A percentile compares a stretch with the other conserved stretches of the same genome.
Conservation (phyloP, 1,140 invertebrate genomes). For the Macrocentrus cingulum region DNA sequence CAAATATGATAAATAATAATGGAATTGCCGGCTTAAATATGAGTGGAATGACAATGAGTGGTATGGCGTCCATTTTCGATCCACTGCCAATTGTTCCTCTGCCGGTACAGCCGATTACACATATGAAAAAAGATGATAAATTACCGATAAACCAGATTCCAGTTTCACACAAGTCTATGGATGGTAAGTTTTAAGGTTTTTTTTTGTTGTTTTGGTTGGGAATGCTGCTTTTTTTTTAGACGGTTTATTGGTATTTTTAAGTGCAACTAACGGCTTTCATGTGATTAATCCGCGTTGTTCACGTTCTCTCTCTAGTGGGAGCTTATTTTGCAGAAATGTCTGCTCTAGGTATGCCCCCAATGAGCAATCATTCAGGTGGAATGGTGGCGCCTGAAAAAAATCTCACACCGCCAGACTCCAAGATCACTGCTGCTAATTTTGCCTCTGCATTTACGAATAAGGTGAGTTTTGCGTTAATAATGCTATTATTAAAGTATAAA, state of each 20-base stretch:
- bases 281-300: slow-evolving; percentile 41
- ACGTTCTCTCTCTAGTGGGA: slow-evolving; percentile 47
- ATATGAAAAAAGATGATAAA: slow-evolving; percentile 62
- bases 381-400: slow-evolving; percentile 50
- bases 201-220: slow-evolving; percentile 2
- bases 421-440: slow-evolving; percentile 62
- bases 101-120: slow-evolving; percentile 55
- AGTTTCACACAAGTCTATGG: slow-evolving; percentile 49
- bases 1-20: slow-evolving; percentile 60
- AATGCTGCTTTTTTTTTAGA: too few relatives aligned
- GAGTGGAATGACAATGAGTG: slow-evolving; percentile 52
- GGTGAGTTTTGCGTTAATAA: too few relatives aligned
- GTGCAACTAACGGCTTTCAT: slow-evolving; percentile 49
- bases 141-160: slow-evolving; percentile 44
- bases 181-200: slow-evolving; percentile 44
- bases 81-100: slow-evolving; percentile 58
- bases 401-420: slow-evolving; percentile 58
- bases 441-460: slow-evolving; percentile 68
- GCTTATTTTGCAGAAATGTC: slow-evolving; percentile 56
- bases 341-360: slow-evolving; percentile 48
- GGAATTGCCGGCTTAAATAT: slow-evolving; percentile 53
- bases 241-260: too few relatives aligned
- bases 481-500: too few relatives aligned
- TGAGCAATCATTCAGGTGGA: slow-evolving; percentile 48
- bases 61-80: slow-evolving; percentile 69